These are phyloP conservation scores for Nasonovia ribisnigri DNA, from an alignment of 2,888 invertebrate species.

Conservation along the genomic window DNA sequence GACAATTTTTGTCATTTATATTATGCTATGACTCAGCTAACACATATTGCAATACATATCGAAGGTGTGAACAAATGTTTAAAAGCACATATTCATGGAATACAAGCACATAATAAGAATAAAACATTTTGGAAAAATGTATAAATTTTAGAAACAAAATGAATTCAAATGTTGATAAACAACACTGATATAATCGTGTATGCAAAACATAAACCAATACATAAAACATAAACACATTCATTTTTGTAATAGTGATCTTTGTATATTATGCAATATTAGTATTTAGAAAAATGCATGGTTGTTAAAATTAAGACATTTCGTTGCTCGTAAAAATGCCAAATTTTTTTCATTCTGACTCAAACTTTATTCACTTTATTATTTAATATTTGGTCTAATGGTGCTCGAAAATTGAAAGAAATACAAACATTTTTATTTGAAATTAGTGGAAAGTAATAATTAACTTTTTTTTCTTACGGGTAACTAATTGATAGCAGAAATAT, in stretches of 20 bases:
- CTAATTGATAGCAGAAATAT: too few species aligned
- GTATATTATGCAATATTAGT: not conserved
- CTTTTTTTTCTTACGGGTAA: too few species aligned
- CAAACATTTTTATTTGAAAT: too few species aligned
- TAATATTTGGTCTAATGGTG: too few species aligned
- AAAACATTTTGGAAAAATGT: not conserved
- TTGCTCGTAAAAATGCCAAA: too few species aligned
- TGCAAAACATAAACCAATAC: not conserved
- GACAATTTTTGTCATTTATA: not conserved
- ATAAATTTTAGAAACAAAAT: not conserved
- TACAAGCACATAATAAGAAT: not conserved
- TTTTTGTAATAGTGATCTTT: not conserved
- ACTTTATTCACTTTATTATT: too few species aligned
- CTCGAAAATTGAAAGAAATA: too few species aligned
- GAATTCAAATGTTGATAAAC: not conserved
- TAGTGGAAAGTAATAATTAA: too few species aligned
- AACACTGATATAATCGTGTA: not conserved
- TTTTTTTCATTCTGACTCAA: too few species aligned
- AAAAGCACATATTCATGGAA: not conserved
- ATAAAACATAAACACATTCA: not conserved
- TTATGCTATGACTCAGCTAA: not conserved
- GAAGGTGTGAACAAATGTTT: not conserved
- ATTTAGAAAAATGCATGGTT: too few species aligned
- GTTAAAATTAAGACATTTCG: too few species aligned
- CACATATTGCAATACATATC: not conserved